Evolutionary conservation across 2,797 vertebrate genomes (phyloP).

Genomic region (Scyliorhinus canicula): DNA sequence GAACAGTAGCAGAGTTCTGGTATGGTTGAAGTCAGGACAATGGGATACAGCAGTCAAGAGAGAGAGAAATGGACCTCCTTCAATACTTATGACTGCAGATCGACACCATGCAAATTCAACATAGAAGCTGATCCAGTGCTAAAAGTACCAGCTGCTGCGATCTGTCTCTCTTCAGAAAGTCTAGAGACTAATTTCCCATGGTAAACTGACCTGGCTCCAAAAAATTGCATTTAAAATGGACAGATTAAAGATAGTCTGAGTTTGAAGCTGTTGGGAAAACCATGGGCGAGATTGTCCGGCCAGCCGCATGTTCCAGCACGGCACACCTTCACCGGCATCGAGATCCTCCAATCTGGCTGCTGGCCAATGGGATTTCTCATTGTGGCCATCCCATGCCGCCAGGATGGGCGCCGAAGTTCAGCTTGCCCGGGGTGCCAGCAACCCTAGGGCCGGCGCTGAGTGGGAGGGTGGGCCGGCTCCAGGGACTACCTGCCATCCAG

Average conservation of each 20-base stretch:
- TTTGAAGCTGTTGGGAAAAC: neutral
- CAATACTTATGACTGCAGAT: neutral
- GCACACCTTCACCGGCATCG: too few species aligned
- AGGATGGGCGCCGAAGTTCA: too few species aligned
- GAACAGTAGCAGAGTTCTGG: constrained; percentile 59
- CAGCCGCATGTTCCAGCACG: too few species aligned
- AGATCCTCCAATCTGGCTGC: too few species aligned
- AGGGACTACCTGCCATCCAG: too few species aligned
- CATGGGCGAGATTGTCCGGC: too few species aligned
- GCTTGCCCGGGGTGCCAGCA: too few species aligned
- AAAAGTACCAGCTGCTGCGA: neutral
- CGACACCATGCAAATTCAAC: neutral
- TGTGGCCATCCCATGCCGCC: too few species aligned
- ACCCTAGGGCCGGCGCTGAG: too few species aligned
- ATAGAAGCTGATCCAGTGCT: neutral
- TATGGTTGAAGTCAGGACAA: constrained; percentile 44
- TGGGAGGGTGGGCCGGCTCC: too few species aligned
- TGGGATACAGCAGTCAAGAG: neutral
- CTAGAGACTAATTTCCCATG: neutral
- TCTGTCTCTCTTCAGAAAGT: constrained; percentile 18
- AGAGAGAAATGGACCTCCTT: neutral
- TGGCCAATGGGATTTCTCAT: too few species aligned
- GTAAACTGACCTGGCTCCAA: neutral
- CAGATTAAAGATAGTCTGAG: neutral
- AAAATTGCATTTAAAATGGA: constrained; percentile 11